Evolutionary conservation across 2,797 vertebrate species (phyloP), one percentile per base, ranked within the genome.

Genomic region (Xenentodon cancila): DNA sequence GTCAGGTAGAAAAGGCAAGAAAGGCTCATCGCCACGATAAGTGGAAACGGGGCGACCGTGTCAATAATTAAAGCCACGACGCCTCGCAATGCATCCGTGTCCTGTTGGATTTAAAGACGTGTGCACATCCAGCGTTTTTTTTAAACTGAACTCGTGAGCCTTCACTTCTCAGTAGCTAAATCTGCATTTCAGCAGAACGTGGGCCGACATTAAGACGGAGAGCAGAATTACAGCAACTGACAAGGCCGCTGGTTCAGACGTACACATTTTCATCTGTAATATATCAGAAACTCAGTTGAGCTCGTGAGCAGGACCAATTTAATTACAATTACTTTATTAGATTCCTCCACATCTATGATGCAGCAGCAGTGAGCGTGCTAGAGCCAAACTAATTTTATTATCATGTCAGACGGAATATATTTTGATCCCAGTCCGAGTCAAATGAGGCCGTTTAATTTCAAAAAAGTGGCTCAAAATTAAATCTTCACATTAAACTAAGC

Each of bases 241-340:
- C 44, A 34, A 61, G 1, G 44, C 59, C n/a, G 66, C 53, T 21
- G 27, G 53, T 50, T 22, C 51, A 17, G 15, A 42, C 69, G 49
- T 2, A 19, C 40, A 52, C 61, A 37, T 73, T 62, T 46, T 62
- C 62, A 71, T 71, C 52, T 64, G 54, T 71, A 74, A 65, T 67
- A 49, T 59, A 68, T 55, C 54, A 58, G 52, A 46, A 66, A 55
- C 37, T 64, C 57, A 42, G 65, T 43, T 68, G 15, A 64, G 51
- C 64, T 45, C 48, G 34, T 3, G 48, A 72, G 59, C 55, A 65
- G 72, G 70, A 70, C 71, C 63, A 58, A 71, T 67, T 63, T 21
- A 46, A 64, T 68, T 58, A 59, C 49, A 53, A 11, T 44, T 66
- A 17, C 46, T 55, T 64, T 43, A 74, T 55, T 72, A 25, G 34